These are phyloP conservation scores for Rhinoraja longicauda DNA, from an alignment of 2,797 vertebrate species.

Conservation along the genomic window DNA sequence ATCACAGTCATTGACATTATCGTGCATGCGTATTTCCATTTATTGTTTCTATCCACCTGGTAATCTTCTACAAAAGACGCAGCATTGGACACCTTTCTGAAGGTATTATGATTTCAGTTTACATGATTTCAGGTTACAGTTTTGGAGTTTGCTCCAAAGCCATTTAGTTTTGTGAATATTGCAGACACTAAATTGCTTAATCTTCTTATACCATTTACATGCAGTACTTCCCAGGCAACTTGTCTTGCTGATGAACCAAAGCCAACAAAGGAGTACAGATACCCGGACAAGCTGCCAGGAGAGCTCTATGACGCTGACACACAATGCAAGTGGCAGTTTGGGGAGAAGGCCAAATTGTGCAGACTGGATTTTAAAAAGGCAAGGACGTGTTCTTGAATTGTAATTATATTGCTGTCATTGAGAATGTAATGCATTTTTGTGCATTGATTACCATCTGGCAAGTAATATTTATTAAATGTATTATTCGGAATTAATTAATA, in stretches of 20 bases:
- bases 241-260: slow-evolving; percentile 78
- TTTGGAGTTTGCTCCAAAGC: background rate
- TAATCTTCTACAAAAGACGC: too few relatives aligned
- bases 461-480: background rate
- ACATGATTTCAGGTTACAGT: background rate
- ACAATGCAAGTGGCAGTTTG: slow-evolving; percentile 91
- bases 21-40: too few relatives aligned
- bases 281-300: slow-evolving; percentile 78
- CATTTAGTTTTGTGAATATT: background rate
- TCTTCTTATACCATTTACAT: slow-evolving; percentile 5
- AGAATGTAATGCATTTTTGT: too few relatives aligned
- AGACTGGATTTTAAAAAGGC: slow-evolving; percentile 84
- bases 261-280: slow-evolving; percentile 71
- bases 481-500: background rate
- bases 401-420: background rate
- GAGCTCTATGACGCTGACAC: slow-evolving; percentile 81
- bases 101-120: background rate
- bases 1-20: too few relatives aligned
- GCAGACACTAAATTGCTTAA: background rate
- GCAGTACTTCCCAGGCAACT: slow-evolving; percentile 73
- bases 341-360: slow-evolving; percentile 84
- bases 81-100: too few relatives aligned
- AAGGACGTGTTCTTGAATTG: slow-evolving; percentile 44
- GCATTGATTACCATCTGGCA: background rate
- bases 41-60: too few relatives aligned